Percentiles rank a stretch among this genome's conserved stretches.
Evolutionary conservation across 2,113 vertebrate species (phyloP).

Genomic region (Erythrolamprus reginae): DNA sequence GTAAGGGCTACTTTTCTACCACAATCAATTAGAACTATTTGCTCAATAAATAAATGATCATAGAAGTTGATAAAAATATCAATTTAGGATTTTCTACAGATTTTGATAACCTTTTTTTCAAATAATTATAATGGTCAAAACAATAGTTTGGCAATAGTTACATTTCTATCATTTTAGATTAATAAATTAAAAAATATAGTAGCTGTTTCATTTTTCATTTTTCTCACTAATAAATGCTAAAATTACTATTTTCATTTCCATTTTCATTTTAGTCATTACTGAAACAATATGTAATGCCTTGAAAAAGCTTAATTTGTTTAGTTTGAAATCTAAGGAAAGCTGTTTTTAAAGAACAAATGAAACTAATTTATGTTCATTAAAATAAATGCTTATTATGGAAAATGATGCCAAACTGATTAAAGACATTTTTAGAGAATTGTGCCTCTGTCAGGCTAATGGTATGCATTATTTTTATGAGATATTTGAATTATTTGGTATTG

Average conservation of each 20-base stretch:
- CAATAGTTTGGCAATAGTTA: neutral
- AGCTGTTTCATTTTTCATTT: neutral
- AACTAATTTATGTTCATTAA: neutral
- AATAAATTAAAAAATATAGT: neutral
- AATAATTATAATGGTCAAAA: neutral
- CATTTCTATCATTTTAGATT: neutral
- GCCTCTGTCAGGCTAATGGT: neutral
- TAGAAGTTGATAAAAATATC: no score
- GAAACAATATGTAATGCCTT: neutral
- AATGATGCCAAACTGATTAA: neutral
- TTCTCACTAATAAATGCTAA: neutral
- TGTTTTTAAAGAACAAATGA: neutral
- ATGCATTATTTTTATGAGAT: neutral
- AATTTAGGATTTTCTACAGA: no score
- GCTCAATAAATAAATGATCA: no score
- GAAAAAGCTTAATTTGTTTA: neutral
- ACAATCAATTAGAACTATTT: no score
- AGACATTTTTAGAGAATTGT: neutral
- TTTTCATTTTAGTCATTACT: neutral
- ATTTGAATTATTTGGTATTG: neutral
- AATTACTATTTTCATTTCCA: no score
- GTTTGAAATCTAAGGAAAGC: neutral
- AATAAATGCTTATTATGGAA: neutral
- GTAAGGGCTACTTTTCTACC: constrained; percentile 67
- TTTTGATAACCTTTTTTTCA: no score